phyloP scores from a whole-genome alignment of 2,797 vertebrate species.

The Buceros bicornis region DNA sequence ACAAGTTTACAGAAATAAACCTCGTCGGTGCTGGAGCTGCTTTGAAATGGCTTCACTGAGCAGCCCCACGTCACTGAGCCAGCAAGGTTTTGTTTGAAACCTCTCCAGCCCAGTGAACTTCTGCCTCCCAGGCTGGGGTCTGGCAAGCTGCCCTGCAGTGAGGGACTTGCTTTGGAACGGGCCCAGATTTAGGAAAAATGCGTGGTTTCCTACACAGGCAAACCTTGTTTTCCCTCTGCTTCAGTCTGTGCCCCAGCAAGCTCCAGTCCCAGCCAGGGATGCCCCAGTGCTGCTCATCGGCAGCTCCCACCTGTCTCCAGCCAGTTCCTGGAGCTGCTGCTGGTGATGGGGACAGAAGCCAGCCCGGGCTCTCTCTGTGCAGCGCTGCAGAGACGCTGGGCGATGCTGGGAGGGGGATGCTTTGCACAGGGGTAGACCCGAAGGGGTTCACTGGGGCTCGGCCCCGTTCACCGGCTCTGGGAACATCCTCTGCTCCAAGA shows the following conservation, averaged over 20 bases:
- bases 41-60: background rate
- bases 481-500: background rate
- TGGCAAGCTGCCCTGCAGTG: background rate
- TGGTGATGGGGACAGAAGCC: background rate
- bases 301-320: background rate
- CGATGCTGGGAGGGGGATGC: background rate
- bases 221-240: background rate
- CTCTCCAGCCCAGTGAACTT: background rate
- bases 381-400: no score
- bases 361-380: rapidly evolving
- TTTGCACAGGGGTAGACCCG: background rate
- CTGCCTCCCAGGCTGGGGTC: background rate
- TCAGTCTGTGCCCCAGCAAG: rapidly evolving
- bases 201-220: background rate
- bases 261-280: rapidly evolving
- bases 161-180: background rate
- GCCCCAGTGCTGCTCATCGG: rapidly evolving
- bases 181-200: background rate
- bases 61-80: background rate
- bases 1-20: background rate
- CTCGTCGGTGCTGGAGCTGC: background rate
- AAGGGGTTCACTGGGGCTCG: rapidly evolving
- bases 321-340: background rate
- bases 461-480: rapidly evolving
- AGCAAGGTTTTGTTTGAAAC: background rate